Evolutionary conservation across 35 echinoderm and acorn worm species (phyloP), one percentile per base, ranked within the genome.

Genomic region (Apostichopus californicus): DNA sequence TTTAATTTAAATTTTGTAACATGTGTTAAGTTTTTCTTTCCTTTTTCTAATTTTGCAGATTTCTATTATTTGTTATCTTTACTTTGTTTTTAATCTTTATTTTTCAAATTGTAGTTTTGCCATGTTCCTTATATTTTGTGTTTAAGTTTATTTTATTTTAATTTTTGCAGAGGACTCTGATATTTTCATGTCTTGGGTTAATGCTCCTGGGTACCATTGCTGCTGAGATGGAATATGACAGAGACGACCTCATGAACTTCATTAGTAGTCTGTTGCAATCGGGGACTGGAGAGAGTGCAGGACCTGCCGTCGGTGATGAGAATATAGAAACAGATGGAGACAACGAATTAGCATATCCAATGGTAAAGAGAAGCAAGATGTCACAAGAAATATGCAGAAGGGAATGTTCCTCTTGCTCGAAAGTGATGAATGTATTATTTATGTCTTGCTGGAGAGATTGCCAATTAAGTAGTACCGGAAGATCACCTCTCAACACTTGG

Each of bases 401-500:
- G 8, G 81, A 85, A 85, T 85, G 81, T 25, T 56, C 81, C 5
- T 85, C 81, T 54, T 85, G 81, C 58, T 56, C 57, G 4, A 85
- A 85, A 85, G 57, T 85, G 5, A 85, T 85, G 81, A 85, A 85
- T 13, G 9, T 85, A 9, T 85, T 85, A 85, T 85, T 85, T n/a
- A 85, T 85, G 56, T 85, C 81, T 14, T 85, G 81, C 55, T 85
- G 57, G 55, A 85, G 81, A 11, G 81, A 85, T 85, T 85, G 81
- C 13, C 56, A 60, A 55, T 9, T 60, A 10, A 85, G 55, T 85
- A 85, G 58, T 17, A 18, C 12, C 0, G 55, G 81, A 85, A 23
- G 13, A 23, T 85, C 81, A 22, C 18, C n/a, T 12, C 24, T 12
- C 18, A 58, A 20, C 17, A 2, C 56, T n/a, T 85, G 81, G 81